Conservation (phyloP, 2,888 invertebrate genomes). For the Ophion ellenae region DNA sequence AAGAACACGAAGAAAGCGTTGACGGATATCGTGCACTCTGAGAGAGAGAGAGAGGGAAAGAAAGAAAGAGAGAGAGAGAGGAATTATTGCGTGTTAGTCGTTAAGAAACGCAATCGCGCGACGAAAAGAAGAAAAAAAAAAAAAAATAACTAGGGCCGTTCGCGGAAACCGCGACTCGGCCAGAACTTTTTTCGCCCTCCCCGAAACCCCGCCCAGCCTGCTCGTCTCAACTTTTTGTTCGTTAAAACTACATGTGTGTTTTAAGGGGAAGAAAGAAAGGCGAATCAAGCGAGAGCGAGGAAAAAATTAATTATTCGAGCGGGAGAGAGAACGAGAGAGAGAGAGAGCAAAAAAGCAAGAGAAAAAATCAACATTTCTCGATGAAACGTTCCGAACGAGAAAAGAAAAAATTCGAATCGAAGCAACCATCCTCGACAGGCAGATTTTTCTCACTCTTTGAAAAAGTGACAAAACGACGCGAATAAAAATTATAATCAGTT, state of each 20-base stretch:
- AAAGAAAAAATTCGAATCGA: neutral
- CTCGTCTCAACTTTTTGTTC: slow-evolving; percentile 23
- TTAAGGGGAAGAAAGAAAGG: neutral
- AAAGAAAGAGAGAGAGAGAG: slow-evolving; percentile 3
- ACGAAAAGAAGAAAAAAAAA: slow-evolving; percentile 37
- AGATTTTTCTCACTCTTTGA: neutral
- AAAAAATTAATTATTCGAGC: too few relatives aligned
- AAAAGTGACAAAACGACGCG: neutral
- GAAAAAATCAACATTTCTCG: too few relatives aligned
- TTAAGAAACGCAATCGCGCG: slow-evolving; percentile 25
- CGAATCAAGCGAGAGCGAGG: neutral
- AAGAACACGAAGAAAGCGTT: too few relatives aligned
- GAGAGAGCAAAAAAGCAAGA: too few relatives aligned
- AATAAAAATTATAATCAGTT: neutral
- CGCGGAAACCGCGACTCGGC: slow-evolving; percentile 46
- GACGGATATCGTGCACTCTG: too few relatives aligned
- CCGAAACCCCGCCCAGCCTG: neutral
- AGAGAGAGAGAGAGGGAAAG: neutral
- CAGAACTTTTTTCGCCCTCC: slow-evolving; percentile 32
- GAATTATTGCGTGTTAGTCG: slow-evolving; percentile 51
- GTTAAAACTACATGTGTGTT: slow-evolving; percentile 26
- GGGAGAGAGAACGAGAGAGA: too few relatives aligned
- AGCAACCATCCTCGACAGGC: slow-evolving; percentile 13
- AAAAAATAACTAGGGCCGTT: slow-evolving; percentile 26
- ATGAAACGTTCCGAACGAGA: too few relatives aligned